Percentiles rank a stretch among this genome's conserved stretches.
These are phyloP conservation scores for Cryptomyrus ogoouensis DNA, from an alignment of 2,113 vertebrate species.

Conservation along the genomic window DNA sequence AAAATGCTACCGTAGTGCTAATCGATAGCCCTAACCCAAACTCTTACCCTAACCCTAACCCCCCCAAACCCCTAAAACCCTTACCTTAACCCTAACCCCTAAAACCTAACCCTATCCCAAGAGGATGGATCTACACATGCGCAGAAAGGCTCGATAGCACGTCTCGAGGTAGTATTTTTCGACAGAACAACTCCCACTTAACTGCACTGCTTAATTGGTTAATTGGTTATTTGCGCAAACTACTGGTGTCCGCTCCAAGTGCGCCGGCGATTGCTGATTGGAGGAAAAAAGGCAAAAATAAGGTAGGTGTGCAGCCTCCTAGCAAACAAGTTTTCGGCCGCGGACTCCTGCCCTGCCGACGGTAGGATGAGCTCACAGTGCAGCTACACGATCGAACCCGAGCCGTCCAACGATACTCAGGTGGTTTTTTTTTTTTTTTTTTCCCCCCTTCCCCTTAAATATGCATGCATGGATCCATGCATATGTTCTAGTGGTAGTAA, in stretches of 20 bases:
- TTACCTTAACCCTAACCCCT: no score
- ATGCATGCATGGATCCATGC: background rate
- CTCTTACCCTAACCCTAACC: no score
- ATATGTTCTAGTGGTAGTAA: background rate
- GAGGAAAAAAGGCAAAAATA: background rate
- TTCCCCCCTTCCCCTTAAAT: background rate
- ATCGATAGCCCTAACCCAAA: no score
- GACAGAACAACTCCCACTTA: no score
- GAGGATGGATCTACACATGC: no score
- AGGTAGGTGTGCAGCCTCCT: slow-evolving; percentile 34
- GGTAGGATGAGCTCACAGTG: slow-evolving; percentile 41
- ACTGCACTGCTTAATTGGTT: slow-evolving; percentile 17
- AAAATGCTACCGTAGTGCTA: no score
- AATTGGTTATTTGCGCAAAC: slow-evolving; percentile 37
- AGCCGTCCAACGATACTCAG: slow-evolving; percentile 18
- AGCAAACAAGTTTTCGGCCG: no score
- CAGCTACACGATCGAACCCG: slow-evolving; percentile 22
- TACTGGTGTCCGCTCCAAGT: slow-evolving; percentile 32
- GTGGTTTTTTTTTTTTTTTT: slow-evolving; percentile 12
- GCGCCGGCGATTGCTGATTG: slow-evolving; percentile 39
- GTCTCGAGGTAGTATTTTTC: no score
- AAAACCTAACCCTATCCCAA: no score
- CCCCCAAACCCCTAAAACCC: no score
- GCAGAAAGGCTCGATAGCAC: no score
- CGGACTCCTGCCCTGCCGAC: background rate